These are phyloP conservation scores for Larimichthys crocea DNA, from an alignment of 2,113 vertebrate genomes.

Conservation along the genomic window DNA sequence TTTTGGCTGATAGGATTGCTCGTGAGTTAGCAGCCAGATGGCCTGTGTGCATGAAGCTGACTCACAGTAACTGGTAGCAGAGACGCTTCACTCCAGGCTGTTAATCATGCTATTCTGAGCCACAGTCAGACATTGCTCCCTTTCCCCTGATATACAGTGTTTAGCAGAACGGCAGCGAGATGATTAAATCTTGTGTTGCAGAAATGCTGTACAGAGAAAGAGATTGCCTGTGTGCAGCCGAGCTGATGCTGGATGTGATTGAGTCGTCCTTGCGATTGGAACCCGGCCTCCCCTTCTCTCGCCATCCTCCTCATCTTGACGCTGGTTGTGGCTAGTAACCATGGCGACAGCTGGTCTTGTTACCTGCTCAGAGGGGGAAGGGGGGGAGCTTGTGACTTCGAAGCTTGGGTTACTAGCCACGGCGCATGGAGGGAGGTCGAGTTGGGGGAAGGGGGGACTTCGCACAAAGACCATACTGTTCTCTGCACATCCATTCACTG, in stretches of 20 bases:
- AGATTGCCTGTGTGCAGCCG: conserved; percentile 53
- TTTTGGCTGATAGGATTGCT: conserved; percentile 46
- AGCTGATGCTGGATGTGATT: conserved; percentile 66
- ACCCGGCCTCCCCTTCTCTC: conserved; percentile 3
- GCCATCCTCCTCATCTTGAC: conserved; percentile 23
- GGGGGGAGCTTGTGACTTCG: conserved; percentile 70
- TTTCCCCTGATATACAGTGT: conserved; percentile 33
- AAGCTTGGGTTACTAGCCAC: conserved; percentile 71
- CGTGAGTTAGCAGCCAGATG: conserved; percentile 65
- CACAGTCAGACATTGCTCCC: conserved; percentile 34
- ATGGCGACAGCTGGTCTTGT: conserved; percentile 75
- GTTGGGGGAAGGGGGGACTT: conserved; percentile 9
- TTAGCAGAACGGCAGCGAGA: conserved; percentile 48
- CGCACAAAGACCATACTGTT: conserved; percentile 79
- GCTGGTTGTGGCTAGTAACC: conserved; percentile 73
- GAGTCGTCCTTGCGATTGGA: conserved; percentile 75
- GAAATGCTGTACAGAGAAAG: conserved; percentile 47
- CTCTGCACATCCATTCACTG: conserved; percentile 66
- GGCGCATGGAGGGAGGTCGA: conserved; percentile 43
- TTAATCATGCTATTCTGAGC: conserved; percentile 69
- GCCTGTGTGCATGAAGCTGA: conserved; percentile 66
- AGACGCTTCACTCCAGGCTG: conserved; percentile 49
- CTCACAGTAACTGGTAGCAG: conserved; percentile 62
- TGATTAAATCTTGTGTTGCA: conserved; percentile 64
- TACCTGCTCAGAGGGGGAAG: conserved; percentile 66